Base-by-base conservation (phyloP, 2,113 vertebrate species). In the Rafetus swinhoei region DNA sequence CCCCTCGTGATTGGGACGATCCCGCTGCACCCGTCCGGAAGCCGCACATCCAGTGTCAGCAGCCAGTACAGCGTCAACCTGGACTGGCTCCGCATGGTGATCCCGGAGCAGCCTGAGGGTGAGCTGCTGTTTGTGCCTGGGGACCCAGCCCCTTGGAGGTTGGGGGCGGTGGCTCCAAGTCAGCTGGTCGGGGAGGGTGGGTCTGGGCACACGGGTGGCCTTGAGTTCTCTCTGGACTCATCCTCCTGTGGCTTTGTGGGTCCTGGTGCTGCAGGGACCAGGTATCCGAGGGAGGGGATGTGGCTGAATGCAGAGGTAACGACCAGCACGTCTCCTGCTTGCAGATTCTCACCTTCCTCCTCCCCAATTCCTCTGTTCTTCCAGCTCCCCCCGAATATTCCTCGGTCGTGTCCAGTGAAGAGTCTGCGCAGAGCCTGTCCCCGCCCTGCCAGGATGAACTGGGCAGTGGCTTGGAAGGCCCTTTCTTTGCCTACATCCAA, bases 1-100 rank as follows among this genome's bases (percentile, higher is more conserved):
- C 99, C 99, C 0, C 98, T 99, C 16, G 99, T 99, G 91, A 99
- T 99, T 0, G 99, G 99, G 60, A 99, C 99, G 3, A 98, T 99
- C 86, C 99, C 99, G 0, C 98, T 99, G 79, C 99, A 99, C 72
- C 99, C 99, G 0, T 99, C 99, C 0, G 98, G 99, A 86, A 99
- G 99, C 95, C 98, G 99, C 7, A 99, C 99, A 0, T 99, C 99
- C 93, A 99, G 99, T 0, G 96, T 99, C 89, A 99, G 99, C 98
- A 99, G 99, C 98, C 99, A 99, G 74, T 98, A 98, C 98, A 98
- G 99, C 13, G 79, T 98, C 96, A 98, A 98, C 95, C 94, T 99
- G 95, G 99, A 99, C 81, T 99, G 99, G 99, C 96, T 99, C 19
- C 98, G 97, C 81, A 97, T 98, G 95, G 57, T 97, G 92, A 98